A percentile compares a stretch with the other conserved stretches of the same genome.
These are phyloP conservation scores for Mus pahari DNA, from an alignment of 2,113 vertebrate species.

Conservation along the genomic window DNA sequence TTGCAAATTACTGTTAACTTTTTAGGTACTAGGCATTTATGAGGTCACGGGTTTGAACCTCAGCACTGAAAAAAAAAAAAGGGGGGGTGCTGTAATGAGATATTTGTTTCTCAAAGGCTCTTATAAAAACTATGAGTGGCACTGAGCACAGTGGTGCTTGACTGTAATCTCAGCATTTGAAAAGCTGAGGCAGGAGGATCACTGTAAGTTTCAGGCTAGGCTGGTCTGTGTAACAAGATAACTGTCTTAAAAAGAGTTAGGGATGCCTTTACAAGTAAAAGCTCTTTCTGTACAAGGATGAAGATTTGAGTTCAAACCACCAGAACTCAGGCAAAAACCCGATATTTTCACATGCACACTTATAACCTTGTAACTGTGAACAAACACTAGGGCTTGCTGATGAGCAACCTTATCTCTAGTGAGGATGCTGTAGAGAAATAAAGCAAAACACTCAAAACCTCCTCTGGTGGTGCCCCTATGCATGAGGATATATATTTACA, in stretches of 20 bases:
- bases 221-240: background rate
- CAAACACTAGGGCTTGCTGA: background rate
- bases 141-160: background rate
- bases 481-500: background rate
- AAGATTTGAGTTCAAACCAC: background rate
- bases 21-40: background rate
- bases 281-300: background rate
- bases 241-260: background rate
- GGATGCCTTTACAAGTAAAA: background rate
- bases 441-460: background rate
- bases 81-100: background rate
- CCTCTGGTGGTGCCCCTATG: background rate
- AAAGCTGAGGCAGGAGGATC: background rate
- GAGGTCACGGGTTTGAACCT: background rate
- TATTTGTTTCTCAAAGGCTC: constrained; percentile 28
- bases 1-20: background rate
- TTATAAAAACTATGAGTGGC: constrained; percentile 24
- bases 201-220: background rate
- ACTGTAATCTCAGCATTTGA: background rate
- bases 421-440: background rate
- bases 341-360: background rate
- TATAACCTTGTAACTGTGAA: background rate
- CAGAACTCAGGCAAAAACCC: background rate
- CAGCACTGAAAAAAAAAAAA: background rate
- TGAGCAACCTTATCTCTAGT: background rate